Conservation (phyloP, 2,113 vertebrate genomes). For the Anguilla rostrata region DNA sequence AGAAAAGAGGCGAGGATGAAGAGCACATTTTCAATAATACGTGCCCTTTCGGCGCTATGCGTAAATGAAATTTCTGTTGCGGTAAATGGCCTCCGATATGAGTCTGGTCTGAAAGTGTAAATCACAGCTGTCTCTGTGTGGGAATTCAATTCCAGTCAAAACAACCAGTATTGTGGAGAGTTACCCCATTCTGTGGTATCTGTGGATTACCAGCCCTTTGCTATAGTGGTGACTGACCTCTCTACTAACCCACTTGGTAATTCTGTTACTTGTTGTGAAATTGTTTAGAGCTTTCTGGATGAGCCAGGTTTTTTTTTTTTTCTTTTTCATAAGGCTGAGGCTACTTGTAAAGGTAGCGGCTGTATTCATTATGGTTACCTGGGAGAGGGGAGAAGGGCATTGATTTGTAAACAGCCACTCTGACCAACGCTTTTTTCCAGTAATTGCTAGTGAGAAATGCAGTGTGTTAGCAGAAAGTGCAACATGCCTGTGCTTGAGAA, state of each 20-base stretch:
- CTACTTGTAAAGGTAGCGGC: not conserved
- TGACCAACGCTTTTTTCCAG: not conserved
- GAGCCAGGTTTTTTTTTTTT: not conserved
- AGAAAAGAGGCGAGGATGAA: not conserved
- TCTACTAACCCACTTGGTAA: not conserved
- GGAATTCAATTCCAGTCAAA: not conserved
- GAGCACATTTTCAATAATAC: not conserved
- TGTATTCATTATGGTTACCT: not conserved
- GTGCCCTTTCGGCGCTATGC: not conserved
- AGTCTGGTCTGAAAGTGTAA: not conserved
- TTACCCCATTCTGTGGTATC: not conserved
- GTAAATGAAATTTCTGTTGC: not conserved
- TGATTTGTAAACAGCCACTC: not conserved
- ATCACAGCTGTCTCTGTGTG: not conserved
- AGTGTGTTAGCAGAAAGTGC: not conserved
- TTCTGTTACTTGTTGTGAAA: slow-evolving; percentile 3
- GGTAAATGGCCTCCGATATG: not conserved
- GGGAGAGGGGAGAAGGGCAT: not conserved
- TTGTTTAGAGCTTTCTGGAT: not conserved
- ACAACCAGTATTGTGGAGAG: not conserved
- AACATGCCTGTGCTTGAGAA: not conserved
- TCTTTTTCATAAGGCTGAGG: not conserved
- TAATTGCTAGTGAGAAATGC: not conserved
- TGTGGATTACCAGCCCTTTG: not conserved
- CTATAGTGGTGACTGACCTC: not conserved